phyloP scores from a whole-genome alignment of 2,113 vertebrate genomes.

The Thymallus thymallus region DNA sequence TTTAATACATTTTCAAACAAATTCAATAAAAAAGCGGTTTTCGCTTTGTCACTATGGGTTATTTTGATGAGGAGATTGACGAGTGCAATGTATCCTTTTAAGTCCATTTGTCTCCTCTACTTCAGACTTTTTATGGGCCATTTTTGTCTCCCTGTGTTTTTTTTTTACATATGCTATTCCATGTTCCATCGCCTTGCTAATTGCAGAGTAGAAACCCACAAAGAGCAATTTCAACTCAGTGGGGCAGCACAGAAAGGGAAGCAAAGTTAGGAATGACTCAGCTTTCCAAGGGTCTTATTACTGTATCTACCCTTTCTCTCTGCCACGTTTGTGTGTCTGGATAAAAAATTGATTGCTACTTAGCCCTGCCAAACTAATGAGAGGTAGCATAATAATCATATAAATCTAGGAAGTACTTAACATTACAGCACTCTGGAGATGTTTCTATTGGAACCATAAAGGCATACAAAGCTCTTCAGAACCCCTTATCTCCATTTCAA shows the following conservation, averaged over 20 bases:
- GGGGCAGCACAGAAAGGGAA: conserved; percentile 31
- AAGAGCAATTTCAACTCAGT: conserved; percentile 51
- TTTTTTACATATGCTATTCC: conserved; percentile 35
- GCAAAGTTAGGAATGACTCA: conserved; percentile 44
- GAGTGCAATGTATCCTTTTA: conserved; percentile 44
- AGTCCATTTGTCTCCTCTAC: conserved; percentile 18
- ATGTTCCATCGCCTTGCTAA: conserved; percentile 60
- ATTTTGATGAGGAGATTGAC: too few species aligned
- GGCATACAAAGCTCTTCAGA: too few species aligned
- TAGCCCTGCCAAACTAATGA: conserved; percentile 58
- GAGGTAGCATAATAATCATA: conserved; percentile 43
- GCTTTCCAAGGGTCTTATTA: conserved; percentile 45
- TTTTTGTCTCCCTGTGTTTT: conserved; percentile 61
- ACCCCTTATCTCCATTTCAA: too few species aligned
- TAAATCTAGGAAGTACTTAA: conserved; percentile 41
- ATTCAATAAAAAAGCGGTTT: too few species aligned
- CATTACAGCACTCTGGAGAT: conserved; percentile 38
- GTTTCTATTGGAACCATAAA: conserved; percentile 24
- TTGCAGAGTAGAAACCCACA: conserved; percentile 61
- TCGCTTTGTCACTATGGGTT: too few species aligned
- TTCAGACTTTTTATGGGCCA: conserved; percentile 32
- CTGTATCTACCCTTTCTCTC: conserved; percentile 52
- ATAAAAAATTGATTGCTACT: conserved; percentile 46
- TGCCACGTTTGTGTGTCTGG: conserved; percentile 31
- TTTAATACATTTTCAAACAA: too few species aligned